Conservation (phyloP, 2,888 invertebrate genomes). For the Bhutanitis thaidina region DNA sequence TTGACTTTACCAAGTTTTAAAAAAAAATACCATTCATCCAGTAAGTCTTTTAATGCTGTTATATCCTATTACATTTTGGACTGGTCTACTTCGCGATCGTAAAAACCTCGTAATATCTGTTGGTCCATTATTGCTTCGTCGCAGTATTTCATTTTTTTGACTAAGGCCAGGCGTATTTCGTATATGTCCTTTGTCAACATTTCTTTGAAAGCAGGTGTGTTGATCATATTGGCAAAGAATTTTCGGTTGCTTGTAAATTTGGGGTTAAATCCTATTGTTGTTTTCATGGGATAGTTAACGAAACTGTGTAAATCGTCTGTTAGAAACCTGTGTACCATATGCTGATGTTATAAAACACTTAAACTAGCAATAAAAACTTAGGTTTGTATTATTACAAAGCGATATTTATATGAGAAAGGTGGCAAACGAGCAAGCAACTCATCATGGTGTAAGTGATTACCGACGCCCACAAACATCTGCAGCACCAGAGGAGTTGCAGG, state of each 20-base stretch:
- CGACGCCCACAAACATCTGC: too few relatives aligned
- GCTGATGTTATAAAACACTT: too few relatives aligned
- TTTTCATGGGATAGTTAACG: conserved; percentile 52
- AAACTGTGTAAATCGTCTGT: conserved; percentile 47
- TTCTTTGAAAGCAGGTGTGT: conserved; percentile 45
- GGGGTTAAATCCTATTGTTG: conserved; percentile 57
- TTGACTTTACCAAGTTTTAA: too few relatives aligned
- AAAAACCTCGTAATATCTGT: conserved; percentile 43
- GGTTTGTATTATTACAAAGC: too few relatives aligned
- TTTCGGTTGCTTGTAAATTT: conserved; percentile 58
- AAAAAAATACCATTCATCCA: not conserved
- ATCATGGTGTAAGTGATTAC: too few relatives aligned
- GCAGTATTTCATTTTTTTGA: conserved; percentile 54
- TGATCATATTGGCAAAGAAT: conserved; percentile 61
- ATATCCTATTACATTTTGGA: conserved; percentile 29
- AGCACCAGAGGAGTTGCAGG: too few relatives aligned
- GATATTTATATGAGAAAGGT: too few relatives aligned
- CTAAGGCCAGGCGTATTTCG: conserved; percentile 33
- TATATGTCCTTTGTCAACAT: conserved; percentile 48
- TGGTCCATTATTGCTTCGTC: conserved; percentile 46
- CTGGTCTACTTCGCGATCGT: conserved; percentile 52
- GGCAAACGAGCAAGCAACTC: too few relatives aligned
- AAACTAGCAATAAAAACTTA: too few relatives aligned
- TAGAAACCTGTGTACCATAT: conserved; percentile 44
- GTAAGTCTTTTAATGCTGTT: not conserved